phyloP scores from a whole-genome alignment of 2,888 invertebrate species.

The Heliconius aoede region DNA sequence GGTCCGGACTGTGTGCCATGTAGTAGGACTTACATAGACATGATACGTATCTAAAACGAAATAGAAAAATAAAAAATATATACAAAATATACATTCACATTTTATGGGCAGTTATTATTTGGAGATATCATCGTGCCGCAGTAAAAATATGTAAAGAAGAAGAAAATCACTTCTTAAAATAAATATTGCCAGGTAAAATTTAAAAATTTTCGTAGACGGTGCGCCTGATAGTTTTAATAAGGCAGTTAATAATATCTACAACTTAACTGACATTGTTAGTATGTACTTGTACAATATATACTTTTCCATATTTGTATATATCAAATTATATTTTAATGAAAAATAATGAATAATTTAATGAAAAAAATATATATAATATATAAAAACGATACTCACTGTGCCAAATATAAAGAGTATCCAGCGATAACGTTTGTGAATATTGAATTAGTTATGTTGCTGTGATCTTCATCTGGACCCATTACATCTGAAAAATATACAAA shows the following conservation, averaged over 20 bases:
- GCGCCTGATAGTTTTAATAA: neutral
- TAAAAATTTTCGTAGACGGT: neutral
- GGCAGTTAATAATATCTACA: neutral
- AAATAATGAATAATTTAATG: neutral
- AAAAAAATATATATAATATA: too few species aligned
- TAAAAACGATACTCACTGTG: slow-evolving; percentile 69
- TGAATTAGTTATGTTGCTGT: slow-evolving; percentile 82
- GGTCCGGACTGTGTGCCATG: slow-evolving; percentile 66
- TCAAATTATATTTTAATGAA: too few species aligned
- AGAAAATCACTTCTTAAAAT: too few species aligned
- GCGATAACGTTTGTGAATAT: slow-evolving; percentile 84
- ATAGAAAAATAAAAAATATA: neutral
- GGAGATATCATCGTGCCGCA: too few species aligned
- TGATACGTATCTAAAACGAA: slow-evolving; percentile 69
- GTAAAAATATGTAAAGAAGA: too few species aligned
- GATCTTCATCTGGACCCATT: slow-evolving; percentile 87
- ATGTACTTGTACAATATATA: neutral
- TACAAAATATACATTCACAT: neutral
- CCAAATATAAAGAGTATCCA: slow-evolving; percentile 83
- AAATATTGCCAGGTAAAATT: neutral
- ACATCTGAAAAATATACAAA: slow-evolving; percentile 66
- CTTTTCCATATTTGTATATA: neutral
- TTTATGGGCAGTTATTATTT: too few species aligned
- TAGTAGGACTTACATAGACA: slow-evolving; percentile 76
- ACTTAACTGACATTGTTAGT: neutral